A percentile compares a stretch with the other conserved stretches of the same genome.
Conservation (phyloP, 2,797 vertebrate genomes). For the Peromyscus eremicus region DNA sequence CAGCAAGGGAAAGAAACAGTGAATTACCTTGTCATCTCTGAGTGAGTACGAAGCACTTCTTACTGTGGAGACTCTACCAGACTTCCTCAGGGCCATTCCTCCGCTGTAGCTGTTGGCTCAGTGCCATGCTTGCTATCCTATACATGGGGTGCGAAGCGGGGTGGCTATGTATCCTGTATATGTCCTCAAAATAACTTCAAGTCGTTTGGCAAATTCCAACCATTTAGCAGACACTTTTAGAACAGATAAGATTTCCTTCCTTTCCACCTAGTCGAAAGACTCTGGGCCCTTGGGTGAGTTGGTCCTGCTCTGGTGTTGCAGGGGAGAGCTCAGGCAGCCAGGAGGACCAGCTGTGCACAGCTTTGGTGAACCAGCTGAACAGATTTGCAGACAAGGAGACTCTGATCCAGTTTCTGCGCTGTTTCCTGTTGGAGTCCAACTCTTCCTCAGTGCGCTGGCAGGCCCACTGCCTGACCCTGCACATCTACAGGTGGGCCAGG, state of each 20-base stretch:
- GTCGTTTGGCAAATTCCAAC: neutral
- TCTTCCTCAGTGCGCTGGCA: conserved; percentile 99
- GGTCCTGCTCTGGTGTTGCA: conserved; percentile 77
- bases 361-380: conserved; percentile 98
- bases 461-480: conserved; percentile 97
- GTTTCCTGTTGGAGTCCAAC: conserved; percentile 98
- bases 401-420: conserved; percentile 97
- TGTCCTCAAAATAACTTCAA: conserved; percentile 1
- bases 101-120: neutral
- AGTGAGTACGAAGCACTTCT: neutral
- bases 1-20: neutral
- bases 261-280: neutral
- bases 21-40: neutral
- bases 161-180: neutral
- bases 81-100: neutral
- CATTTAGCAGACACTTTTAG: neutral
- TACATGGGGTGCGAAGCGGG: neutral
- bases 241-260: neutral
- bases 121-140: neutral
- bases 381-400: conserved; percentile 99
- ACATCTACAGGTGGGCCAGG: conserved; percentile 95
- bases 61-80: neutral
- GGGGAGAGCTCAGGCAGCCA: conserved; percentile 95
- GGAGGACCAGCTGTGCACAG: conserved; percentile 98
- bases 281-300: neutral